Evolutionary conservation across 2,113 vertebrate species (phyloP).

Genomic region (Ammospiza caudacuta): DNA sequence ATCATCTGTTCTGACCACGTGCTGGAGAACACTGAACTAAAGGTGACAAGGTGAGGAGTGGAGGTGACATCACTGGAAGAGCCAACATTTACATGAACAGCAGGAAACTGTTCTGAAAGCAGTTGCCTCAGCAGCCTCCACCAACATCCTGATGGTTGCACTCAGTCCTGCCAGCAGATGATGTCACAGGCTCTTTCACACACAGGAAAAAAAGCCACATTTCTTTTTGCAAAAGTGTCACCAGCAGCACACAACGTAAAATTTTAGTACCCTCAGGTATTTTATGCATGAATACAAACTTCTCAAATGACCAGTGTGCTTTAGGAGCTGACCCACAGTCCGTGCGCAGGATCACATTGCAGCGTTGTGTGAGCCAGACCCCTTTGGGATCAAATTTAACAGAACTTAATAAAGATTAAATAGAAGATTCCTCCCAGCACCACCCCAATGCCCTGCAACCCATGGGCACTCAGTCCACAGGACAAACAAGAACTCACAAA

Average conservation of each 20-base stretch:
- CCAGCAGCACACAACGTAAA: background rate
- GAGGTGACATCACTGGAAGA: background rate
- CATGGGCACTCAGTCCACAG: accelerated
- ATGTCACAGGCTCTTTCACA: background rate
- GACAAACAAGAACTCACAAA: background rate
- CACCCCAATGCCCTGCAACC: background rate
- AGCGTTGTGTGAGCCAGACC: background rate
- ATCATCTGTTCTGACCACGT: background rate
- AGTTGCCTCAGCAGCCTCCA: background rate
- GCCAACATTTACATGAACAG: accelerated
- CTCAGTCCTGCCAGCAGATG: background rate
- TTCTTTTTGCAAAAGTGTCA: background rate
- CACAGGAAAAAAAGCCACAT: background rate
- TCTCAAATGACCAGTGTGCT: background rate
- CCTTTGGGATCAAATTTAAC: background rate
- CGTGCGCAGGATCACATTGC: accelerated
- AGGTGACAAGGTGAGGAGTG: background rate
- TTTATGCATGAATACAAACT: background rate
- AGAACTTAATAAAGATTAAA: background rate
- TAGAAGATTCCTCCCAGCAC: background rate
- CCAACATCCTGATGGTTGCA: background rate
- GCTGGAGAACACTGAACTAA: background rate
- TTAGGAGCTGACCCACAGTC: background rate
- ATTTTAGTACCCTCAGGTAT: background rate
- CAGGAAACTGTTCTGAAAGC: background rate